These are phyloP conservation scores for Drosophila sordidula DNA, from an alignment of 2,888 invertebrate genomes.

Conservation along the genomic window DNA sequence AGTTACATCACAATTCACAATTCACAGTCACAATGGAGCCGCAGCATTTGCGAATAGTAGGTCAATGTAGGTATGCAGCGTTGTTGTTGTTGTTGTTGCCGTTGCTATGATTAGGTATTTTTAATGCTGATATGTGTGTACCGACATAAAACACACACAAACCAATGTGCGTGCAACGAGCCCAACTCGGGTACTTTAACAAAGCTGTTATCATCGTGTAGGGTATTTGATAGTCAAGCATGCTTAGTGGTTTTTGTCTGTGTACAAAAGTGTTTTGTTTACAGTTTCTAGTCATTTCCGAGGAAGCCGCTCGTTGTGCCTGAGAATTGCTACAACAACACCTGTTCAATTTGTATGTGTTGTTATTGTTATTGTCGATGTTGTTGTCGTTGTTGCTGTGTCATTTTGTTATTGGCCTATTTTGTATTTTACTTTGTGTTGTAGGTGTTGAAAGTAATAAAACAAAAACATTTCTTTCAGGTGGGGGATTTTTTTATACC, in stretches of 20 bases:
- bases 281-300: slow-evolving; percentile 34
- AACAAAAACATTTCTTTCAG: slow-evolving; percentile 32
- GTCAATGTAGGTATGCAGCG: slow-evolving; percentile 70
- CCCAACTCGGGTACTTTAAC: neutral
- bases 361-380: slow-evolving; percentile 2
- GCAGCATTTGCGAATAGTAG: slow-evolving; percentile 73
- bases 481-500: slow-evolving; percentile 6
- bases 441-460: slow-evolving; percentile 38
- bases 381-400: slow-evolving; percentile 29
- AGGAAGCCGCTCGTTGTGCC: slow-evolving; percentile 22
- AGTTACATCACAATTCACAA: slow-evolving; percentile 74
- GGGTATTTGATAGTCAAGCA: slow-evolving; percentile 31
- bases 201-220: slow-evolving; percentile 1
- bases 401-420: slow-evolving; percentile 60
- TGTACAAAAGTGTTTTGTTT: slow-evolving; percentile 31
- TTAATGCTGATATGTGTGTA: slow-evolving; percentile 32
- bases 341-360: slow-evolving; percentile 14
- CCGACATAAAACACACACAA: slow-evolving; percentile 1
- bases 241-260: neutral
- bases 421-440: slow-evolving; percentile 26
- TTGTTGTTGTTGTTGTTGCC: slow-evolving; percentile 26
- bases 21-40: slow-evolving; percentile 50
- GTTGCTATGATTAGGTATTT: slow-evolving; percentile 61
- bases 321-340: slow-evolving; percentile 35
- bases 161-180: neutral